Base-by-base conservation (phyloP, 2,797 vertebrate genomes). In the Melanogrammus aeglefinus region DNA sequence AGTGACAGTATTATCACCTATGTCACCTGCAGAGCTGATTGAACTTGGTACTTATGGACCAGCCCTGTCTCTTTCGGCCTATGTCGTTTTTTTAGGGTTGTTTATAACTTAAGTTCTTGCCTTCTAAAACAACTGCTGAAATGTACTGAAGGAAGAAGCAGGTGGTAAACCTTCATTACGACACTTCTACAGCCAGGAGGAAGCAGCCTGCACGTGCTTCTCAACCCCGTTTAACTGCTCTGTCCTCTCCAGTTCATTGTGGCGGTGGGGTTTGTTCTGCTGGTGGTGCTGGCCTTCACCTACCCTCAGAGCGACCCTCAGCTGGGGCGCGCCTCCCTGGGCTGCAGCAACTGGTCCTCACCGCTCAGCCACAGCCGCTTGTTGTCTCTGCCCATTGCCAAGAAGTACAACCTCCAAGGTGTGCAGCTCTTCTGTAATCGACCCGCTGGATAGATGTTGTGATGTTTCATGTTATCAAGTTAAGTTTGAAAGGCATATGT, bases 381-480 rank as follows among this genome's bases (percentile, higher is more conserved):
- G 82, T 91, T 98, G 87, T 95, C 96, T 18, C 87, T 98, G 83
- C 97, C 97, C 72, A 98, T 98, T 76, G 96, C 96, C 87, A 96
- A 96, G 92, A 98, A 98, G 88, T 97, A 98, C 88, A 97, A 97
- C 93, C 89, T 96, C 3, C 96, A 97, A 92, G 95, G 95, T 96
- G n/a, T 13, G 81, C 27, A 10, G 81, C 77, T 2, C 24, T 27
- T 69, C 27, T 69, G 63, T 69, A 69, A 69, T 69, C 27, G 27
- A 27, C 63, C 24, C 24, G 27, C 24, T n/a, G 21, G 21, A 63
- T 63, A 63, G 21, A 63, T 21, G 35, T 6, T 69, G 63, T 69
- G 63, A 69, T 69, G 63, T 27, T 63, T 27, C 63, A 33, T 69
- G 63, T 27, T 69, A 24, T 69, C 57, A 66, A 27, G 57, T 57